Evolutionary conservation across 2,113 vertebrate genomes (phyloP).

Genomic region (Cyprinus carpio): DNA sequence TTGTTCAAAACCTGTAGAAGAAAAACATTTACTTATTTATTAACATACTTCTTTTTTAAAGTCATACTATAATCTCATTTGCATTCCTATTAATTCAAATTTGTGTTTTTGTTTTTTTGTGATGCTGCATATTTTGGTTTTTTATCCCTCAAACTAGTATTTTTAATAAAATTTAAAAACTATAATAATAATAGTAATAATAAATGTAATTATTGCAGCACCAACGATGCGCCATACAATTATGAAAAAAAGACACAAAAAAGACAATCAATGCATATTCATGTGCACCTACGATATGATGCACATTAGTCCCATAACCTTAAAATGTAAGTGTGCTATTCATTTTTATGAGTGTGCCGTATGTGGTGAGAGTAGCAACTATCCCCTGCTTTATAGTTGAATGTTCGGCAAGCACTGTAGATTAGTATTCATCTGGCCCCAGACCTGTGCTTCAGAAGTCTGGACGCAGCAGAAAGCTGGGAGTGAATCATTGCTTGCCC

Average conservation of each 20-base stretch:
- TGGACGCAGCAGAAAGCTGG: constrained; percentile 48
- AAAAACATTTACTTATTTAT: background rate
- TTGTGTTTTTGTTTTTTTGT: background rate
- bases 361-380: background rate
- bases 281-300: background rate
- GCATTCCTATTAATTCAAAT: background rate
- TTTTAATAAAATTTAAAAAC: background rate
- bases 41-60: too few species aligned
- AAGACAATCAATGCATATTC: background rate
- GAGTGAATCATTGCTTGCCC: constrained; percentile 49
- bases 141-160: background rate
- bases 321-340: constrained; percentile 13
- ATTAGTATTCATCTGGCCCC: constrained; percentile 48
- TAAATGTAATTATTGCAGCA: background rate
- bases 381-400: background rate
- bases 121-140: background rate
- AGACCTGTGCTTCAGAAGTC: constrained; percentile 32
- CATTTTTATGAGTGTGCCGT: constrained; percentile 9
- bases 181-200: background rate
- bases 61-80: background rate
- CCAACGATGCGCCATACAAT: background rate
- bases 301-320: constrained; percentile 9
- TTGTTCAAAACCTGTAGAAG: background rate
- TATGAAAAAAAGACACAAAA: too few species aligned
- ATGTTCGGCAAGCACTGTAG: background rate